A percentile compares a stretch with the other conserved stretches of the same genome.
These are phyloP conservation scores for Sciurus vulgaris DNA, from an alignment of 2,797 vertebrate genomes.

Conservation along the genomic window DNA sequence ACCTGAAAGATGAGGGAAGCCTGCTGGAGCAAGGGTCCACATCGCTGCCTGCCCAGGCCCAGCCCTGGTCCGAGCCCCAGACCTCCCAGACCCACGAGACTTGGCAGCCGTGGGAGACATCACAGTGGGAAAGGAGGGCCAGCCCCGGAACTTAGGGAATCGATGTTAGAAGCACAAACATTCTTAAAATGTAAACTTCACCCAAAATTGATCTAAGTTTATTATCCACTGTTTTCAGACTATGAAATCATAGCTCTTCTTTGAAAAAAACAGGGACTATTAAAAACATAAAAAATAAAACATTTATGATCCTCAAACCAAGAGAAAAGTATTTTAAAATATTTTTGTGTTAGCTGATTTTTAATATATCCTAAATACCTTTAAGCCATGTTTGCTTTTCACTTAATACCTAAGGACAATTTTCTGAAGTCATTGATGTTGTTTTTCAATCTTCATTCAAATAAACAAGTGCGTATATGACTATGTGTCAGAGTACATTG, in stretches of 20 bases:
- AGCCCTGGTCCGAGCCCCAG: fast-evolving
- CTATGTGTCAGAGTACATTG: too few species aligned
- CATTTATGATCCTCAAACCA: not conserved
- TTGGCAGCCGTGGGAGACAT: not conserved
- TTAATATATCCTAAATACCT: not conserved
- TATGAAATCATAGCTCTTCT: fast-evolving
- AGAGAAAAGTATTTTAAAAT: not conserved
- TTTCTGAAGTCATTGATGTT: not conserved
- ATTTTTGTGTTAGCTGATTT: not conserved
- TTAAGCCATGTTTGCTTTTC: not conserved
- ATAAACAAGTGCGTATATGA: not conserved
- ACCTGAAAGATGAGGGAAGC: conserved; percentile 87
- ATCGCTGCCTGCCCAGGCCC: not conserved
- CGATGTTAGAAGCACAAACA: not conserved
- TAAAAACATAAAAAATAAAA: not conserved
- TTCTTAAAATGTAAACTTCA: not conserved
- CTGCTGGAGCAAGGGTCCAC: not conserved
- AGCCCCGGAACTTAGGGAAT: not conserved
- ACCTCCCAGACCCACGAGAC: too few species aligned
- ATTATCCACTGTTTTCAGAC: not conserved
- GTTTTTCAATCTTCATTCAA: not conserved
- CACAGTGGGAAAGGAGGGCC: not conserved
- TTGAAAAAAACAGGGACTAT: fast-evolving
- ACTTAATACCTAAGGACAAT: not conserved
- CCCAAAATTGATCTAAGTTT: not conserved